Conservation (phyloP, 1,140 invertebrate genomes). For the Rhyacophila brunnea region DNA sequence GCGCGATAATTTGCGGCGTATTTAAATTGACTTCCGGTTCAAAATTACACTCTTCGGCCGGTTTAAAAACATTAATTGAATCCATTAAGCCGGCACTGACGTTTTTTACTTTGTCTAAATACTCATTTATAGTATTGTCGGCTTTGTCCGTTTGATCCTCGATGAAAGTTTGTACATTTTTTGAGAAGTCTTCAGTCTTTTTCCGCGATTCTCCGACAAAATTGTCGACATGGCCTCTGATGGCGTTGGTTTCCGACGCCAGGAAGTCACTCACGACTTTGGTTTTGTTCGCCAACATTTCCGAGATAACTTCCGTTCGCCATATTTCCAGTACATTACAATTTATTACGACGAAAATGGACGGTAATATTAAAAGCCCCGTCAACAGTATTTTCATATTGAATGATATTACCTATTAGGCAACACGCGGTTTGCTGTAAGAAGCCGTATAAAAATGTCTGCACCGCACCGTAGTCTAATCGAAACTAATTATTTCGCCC, state of each 20-base stretch:
- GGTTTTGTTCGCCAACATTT: constrained; percentile 24
- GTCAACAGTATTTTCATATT: not conserved
- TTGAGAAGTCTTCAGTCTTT: constrained; percentile 12
- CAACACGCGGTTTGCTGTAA: too few relatives aligned
- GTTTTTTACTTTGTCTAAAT: constrained; percentile 6
- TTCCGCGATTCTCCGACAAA: constrained; percentile 17
- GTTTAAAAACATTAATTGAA: constrained; percentile 17
- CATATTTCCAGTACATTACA: constrained; percentile 18
- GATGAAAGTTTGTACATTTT: constrained; percentile 14
- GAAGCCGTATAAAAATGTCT: too few relatives aligned
- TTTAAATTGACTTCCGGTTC: constrained; percentile 47
- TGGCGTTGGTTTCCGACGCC: not conserved
- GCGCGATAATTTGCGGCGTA: constrained; percentile 59
- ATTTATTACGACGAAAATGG: not conserved
- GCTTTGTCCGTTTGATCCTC: constrained; percentile 4
- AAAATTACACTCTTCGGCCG: constrained; percentile 9
- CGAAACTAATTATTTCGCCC: too few relatives aligned
- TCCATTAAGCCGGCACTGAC: not conserved
- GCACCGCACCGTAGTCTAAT: too few relatives aligned
- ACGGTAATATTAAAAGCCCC: constrained; percentile 1
- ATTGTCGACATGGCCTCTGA: constrained; percentile 6
- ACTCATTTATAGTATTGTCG: constrained; percentile 16
- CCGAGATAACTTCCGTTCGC: constrained; percentile 12
- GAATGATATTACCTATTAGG: too few relatives aligned
- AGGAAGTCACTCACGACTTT: constrained; percentile 13